A percentile compares a stretch with the other conserved stretches of the same genome.
phyloP scores from a whole-genome alignment of 2,797 vertebrate genomes.

The Sebastes iracundus region DNA sequence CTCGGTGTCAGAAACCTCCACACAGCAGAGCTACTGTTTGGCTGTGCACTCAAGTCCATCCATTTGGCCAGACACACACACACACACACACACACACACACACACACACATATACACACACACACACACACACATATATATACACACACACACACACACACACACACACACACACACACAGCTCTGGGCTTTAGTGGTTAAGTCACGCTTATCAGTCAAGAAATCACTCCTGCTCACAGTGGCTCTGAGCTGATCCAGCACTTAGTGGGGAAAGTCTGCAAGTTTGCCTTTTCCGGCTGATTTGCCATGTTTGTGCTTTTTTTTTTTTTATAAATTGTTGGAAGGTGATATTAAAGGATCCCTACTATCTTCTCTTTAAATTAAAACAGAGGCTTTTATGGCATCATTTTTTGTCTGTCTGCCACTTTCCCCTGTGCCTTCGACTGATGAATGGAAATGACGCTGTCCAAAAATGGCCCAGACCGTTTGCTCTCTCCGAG shows the following conservation, averaged over 20 bases:
- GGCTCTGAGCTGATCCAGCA: conserved; percentile 35
- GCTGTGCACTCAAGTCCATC: conserved; percentile 5
- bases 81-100: neutral
- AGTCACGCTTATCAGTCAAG: conserved; percentile 41
- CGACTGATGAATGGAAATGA: conserved; percentile 66
- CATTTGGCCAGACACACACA: neutral
- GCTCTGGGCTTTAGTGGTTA: conserved; percentile 5
- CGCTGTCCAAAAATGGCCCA: conserved; percentile 53
- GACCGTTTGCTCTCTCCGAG: conserved; percentile 38
- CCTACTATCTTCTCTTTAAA: neutral
- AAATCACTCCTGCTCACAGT: conserved; percentile 37
- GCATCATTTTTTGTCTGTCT: neutral
- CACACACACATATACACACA: no score
- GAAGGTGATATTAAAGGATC: neutral
- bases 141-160: neutral
- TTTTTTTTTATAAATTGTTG: neutral
- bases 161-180: neutral
- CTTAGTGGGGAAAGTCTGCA: conserved; percentile 17
- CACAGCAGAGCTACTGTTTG: conserved; percentile 43
- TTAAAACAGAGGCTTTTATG: conserved; percentile 22
- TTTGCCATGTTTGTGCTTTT: conserved; percentile 7
- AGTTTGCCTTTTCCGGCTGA: neutral
- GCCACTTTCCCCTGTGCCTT: conserved; percentile 1
- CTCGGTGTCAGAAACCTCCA: conserved; percentile 32
- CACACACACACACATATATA: neutral